Conservation (phyloP, 2,888 invertebrate species). For the Drosophila sordidula region DNA sequence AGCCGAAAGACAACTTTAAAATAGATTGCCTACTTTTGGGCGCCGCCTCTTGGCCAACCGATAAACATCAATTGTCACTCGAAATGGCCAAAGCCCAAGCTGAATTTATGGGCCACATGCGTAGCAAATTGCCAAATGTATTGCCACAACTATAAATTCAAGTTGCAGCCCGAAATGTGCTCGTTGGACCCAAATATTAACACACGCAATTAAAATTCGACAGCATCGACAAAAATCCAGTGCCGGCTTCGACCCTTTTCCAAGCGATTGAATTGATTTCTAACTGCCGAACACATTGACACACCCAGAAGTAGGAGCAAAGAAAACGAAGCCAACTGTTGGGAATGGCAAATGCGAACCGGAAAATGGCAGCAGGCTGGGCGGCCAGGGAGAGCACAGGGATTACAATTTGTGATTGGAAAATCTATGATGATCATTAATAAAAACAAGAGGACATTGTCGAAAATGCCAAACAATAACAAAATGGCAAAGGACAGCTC, state of each 20-base stretch:
- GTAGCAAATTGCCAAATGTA: constrained; percentile 36
- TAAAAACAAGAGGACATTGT: constrained; percentile 66
- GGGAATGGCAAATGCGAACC: constrained; percentile 21
- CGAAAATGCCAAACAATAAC: constrained; percentile 58
- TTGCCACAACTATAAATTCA: constrained; percentile 62
- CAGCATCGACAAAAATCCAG: constrained; percentile 51
- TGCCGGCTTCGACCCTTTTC: constrained; percentile 71
- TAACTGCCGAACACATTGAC: constrained; percentile 23
- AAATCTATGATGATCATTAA: constrained; percentile 74
- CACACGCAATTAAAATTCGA: constrained; percentile 73
- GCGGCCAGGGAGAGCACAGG: constrained; percentile 15
- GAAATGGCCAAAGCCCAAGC: constrained; percentile 27
- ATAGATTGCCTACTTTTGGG: constrained; percentile 32
- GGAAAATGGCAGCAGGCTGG: constrained; percentile 29
- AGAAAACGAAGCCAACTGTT: constrained; percentile 7
- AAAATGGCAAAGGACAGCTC: constrained; percentile 34
- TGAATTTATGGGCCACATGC: constrained; percentile 58
- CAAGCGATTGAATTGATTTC: constrained; percentile 74
- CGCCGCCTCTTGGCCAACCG: constrained; percentile 12
- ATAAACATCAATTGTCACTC: constrained; percentile 63
- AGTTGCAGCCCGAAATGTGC: constrained; percentile 35
- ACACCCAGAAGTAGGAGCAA: constrained; percentile 14
- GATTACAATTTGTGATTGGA: constrained; percentile 71
- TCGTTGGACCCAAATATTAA: constrained; percentile 63
- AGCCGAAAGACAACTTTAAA: constrained; percentile 23